Base-by-base conservation (phyloP, 1,140 invertebrate genomes). In the Ephestia elutella region DNA sequence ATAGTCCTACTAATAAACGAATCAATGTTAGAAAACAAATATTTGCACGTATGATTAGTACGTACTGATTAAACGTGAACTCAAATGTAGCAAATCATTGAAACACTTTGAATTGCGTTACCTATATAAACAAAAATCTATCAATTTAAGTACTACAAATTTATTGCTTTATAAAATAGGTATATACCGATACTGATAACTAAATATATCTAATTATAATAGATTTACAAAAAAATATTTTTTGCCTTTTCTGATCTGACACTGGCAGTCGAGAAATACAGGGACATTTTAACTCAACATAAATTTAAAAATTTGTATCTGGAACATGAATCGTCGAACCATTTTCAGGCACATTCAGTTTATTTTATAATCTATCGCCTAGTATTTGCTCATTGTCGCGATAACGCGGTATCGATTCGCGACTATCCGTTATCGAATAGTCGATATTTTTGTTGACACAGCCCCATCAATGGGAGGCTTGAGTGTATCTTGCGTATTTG, bases 381-480 rank as follows among this genome's bases (percentile, higher is more conserved):
- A 44, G 70, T 83, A 82, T 86, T 83, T 83, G 71, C 71, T 68
- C 62, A 74, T 74, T 68, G 73, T 69, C 63, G 72, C 65, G 72
- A 65, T 84, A 79, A 64, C 70, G 71, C 68, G 73, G 75, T 78
- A 87, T 86, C 83, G 83, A 86, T 84, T 83, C 71, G 67, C 68
- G 62, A 60, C 56, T 59, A 49, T 56, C 38, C 65, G 71, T 78
- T 87, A 87, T 87, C 84, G 75, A 80, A 80, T 78, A 82, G 80
- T 85, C 84, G 80, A 84, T 87, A 87, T 84, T 78, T 85, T 73
- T 87, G 77, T 84, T 87, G 82, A 72, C 73, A 56, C 65, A 75
- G 70, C 56, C 71, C 77, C 82, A 84, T 86, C 82, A 85, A 82
- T 83, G 79, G 75, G 78, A 65, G 69, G 53, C 67, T 83, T 70